phyloP scores from a whole-genome alignment of 1,140 invertebrate genomes.

The Magallana angulata region DNA sequence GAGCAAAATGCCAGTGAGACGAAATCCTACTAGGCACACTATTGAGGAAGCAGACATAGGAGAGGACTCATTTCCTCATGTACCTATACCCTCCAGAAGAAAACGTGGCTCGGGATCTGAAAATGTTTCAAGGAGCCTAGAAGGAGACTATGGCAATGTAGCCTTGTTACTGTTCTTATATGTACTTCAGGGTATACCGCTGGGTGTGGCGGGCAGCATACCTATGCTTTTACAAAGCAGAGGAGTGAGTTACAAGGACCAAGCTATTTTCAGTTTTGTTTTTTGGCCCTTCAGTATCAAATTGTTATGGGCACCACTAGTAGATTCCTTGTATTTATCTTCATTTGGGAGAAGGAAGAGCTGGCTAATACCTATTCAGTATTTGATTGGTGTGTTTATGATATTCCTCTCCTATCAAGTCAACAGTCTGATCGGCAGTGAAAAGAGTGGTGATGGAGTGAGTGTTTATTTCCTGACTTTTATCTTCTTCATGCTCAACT shows the following conservation, averaged over 20 bases:
- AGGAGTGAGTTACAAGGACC: conserved; percentile 81
- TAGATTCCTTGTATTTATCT: conserved; percentile 92
- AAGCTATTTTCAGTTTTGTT: conserved; percentile 99
- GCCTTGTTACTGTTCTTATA: conserved; percentile 94
- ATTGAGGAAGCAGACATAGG: conserved; percentile 60
- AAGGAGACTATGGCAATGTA: conserved; percentile 82
- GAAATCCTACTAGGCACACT: conserved; percentile 5
- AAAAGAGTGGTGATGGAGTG: conserved; percentile 80
- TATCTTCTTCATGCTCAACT: conserved; percentile 95
- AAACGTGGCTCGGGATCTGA: neutral
- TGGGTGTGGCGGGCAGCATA: conserved; percentile 94
- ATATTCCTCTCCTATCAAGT: conserved; percentile 71
- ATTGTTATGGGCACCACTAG: conserved; percentile 97
- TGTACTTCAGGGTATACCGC: conserved; percentile 93
- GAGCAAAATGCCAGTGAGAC: neutral
- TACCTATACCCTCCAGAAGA: conserved; percentile 53
- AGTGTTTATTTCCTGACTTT: conserved; percentile 90
- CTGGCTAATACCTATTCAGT: conserved; percentile 97
- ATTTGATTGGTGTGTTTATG: conserved; percentile 82
- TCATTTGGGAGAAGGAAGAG: conserved; percentile 96
- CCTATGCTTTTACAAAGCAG: conserved; percentile 97
- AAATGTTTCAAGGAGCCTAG: conserved; percentile 42
- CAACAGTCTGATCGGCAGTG: conserved; percentile 65
- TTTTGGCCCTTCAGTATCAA: conserved; percentile 98
- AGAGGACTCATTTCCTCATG: conserved; percentile 60